Evolutionary conservation across 1,140 invertebrate species (phyloP).

Genomic region (Trichonephila clavipes): DNA sequence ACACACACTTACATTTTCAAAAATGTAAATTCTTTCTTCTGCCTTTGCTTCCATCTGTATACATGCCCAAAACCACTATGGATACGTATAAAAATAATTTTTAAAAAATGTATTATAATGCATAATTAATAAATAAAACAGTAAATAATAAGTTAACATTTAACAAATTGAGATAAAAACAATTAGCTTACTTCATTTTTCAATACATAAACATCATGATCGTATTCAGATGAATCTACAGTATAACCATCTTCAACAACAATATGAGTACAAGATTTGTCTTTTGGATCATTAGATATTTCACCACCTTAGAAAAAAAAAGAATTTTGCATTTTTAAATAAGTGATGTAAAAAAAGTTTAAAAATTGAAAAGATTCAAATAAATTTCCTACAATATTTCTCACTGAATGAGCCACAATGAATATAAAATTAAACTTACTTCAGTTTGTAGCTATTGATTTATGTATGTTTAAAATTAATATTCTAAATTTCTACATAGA

Average conservation of each 20-base stretch:
- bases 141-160: neutral
- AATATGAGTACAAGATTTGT: conserved; percentile 93
- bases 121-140: neutral
- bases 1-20: conserved; percentile 69
- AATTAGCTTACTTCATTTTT: conserved; percentile 66
- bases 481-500: too few relatives aligned
- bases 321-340: too few relatives aligned
- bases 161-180: neutral
- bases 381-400: too few relatives aligned
- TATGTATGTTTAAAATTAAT: too few relatives aligned
- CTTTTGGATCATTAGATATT: conserved; percentile 86
- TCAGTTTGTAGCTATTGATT: too few relatives aligned
- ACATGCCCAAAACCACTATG: conserved; percentile 97
- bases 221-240: conserved; percentile 35
- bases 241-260: conserved; percentile 84
- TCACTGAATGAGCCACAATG: neutral
- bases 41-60: conserved; percentile 97
- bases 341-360: too few relatives aligned
- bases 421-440: neutral
- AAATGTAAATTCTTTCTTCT: conserved; percentile 90
- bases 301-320: conserved; percentile 84
- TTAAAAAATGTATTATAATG: neutral
- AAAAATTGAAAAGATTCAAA: too few relatives aligned
- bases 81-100: neutral
- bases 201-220: conserved; percentile 49